These are phyloP conservation scores for Stictonetta naevosa DNA, from an alignment of 2,113 vertebrate genomes.

Conservation along the genomic window DNA sequence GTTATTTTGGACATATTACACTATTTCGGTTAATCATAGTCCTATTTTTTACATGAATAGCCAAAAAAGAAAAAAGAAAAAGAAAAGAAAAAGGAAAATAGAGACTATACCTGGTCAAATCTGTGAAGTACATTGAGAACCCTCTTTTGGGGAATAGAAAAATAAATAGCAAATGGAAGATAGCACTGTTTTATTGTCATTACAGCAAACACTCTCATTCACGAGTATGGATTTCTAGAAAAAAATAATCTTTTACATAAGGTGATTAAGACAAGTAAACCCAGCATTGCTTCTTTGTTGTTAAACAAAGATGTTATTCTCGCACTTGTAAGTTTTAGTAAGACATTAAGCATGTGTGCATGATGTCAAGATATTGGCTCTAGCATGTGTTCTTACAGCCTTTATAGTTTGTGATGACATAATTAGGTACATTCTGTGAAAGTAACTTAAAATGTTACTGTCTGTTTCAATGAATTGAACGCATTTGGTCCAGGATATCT, in stretches of 20 bases:
- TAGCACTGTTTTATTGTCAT: slow-evolving; percentile 33
- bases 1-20: background rate
- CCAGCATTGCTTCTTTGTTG: slow-evolving; percentile 64
- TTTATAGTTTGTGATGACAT: slow-evolving; percentile 70
- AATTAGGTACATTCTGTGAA: slow-evolving; percentile 71
- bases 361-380: slow-evolving; percentile 75
- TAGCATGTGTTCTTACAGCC: slow-evolving; percentile 60
- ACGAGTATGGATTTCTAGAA: slow-evolving; percentile 47
- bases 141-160: slow-evolving; percentile 37
- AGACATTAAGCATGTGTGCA: slow-evolving; percentile 70
- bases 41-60: background rate
- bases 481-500: slow-evolving; percentile 24
- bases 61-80: background rate
- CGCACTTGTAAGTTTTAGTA: slow-evolving; percentile 53
- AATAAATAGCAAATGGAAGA: slow-evolving; percentile 50
- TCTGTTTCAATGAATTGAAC: slow-evolving; percentile 46
- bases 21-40: background rate
- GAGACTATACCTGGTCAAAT: background rate
- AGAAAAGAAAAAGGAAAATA: background rate
- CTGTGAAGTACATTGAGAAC: background rate
- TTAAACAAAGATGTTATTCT: slow-evolving; percentile 77
- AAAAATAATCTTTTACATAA: slow-evolving; percentile 62
- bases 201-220: slow-evolving; percentile 46
- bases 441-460: slow-evolving; percentile 64
- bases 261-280: slow-evolving; percentile 67